phyloP scores from a whole-genome alignment of 2,888 invertebrate species.

The Nymphalis c-album region DNA sequence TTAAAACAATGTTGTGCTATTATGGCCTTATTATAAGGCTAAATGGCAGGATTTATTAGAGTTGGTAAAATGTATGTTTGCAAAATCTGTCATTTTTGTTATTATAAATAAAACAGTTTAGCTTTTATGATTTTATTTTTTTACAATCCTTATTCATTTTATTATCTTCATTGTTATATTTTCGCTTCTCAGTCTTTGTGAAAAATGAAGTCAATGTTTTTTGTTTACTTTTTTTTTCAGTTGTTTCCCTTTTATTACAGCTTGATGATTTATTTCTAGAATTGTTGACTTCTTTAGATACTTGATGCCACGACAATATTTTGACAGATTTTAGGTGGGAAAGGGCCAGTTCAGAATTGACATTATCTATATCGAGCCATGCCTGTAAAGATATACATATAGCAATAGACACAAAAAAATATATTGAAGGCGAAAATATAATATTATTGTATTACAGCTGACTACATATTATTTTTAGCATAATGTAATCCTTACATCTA shows the following conservation, averaged over 20 bases:
- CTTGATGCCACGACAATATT: constrained; percentile 84
- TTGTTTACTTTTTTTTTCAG: constrained; percentile 60
- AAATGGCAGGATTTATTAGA: too few species aligned
- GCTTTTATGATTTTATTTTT: constrained; percentile 44
- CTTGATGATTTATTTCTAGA: constrained; percentile 84
- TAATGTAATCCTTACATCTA: constrained; percentile 68
- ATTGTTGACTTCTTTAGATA: constrained; percentile 86
- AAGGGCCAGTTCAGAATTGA: constrained; percentile 77
- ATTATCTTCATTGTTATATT: constrained; percentile 43
- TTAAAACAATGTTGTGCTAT: too few species aligned
- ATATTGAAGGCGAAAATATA: background rate
- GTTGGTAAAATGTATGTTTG: too few species aligned
- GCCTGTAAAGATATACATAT: constrained; percentile 71
- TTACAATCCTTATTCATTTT: constrained; percentile 43
- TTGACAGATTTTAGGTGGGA: constrained; percentile 78
- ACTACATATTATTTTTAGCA: background rate
- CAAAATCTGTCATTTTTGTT: background rate
- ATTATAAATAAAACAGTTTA: constrained; percentile 12
- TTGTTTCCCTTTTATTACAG: constrained; percentile 77
- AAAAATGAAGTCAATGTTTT: constrained; percentile 74
- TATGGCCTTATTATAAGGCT: too few species aligned
- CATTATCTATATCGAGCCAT: constrained; percentile 84
- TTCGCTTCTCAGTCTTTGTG: constrained; percentile 60
- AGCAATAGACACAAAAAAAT: too few species aligned
- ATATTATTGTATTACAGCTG: background rate